Evolutionary conservation across 2,888 invertebrate species (phyloP).

Genomic region (Pemphredon lugubris): DNA sequence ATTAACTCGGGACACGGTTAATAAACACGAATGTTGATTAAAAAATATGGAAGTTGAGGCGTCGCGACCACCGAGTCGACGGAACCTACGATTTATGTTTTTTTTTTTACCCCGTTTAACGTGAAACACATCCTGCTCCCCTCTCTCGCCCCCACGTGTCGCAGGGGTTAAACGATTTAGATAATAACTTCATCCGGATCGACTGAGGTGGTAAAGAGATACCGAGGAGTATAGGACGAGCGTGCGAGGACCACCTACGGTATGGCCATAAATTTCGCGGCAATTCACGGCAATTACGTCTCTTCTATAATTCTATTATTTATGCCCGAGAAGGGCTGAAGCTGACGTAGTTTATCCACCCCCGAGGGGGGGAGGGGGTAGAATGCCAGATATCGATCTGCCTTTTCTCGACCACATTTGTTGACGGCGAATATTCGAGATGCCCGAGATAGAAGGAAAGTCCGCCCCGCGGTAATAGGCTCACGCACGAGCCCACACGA

Average conservation of each 20-base stretch:
- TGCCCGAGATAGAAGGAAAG: conserved; percentile 11
- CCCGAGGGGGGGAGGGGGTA: conserved; percentile 7
- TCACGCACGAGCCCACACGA: not conserved
- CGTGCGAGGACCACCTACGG: conserved; percentile 60
- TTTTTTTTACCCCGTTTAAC: not conserved
- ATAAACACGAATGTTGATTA: conserved; percentile 21
- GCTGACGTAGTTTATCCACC: conserved; percentile 45
- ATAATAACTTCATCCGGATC: conserved; percentile 49
- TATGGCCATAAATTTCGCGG: conserved; percentile 65
- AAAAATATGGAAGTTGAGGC: conserved; percentile 28
- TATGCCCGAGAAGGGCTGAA: conserved; percentile 48
- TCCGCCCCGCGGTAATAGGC: not conserved
- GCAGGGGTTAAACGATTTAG: conserved; percentile 22
- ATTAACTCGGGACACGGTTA: not conserved
- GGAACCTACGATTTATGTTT: not conserved
- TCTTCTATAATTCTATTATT: conserved; percentile 66
- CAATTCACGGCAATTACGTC: conserved; percentile 73
- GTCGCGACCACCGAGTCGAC: not conserved
- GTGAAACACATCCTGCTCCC: too few species aligned
- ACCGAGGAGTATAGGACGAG: conserved; percentile 3
- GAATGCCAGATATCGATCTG: conserved; percentile 62
- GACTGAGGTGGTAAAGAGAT: conserved; percentile 24
- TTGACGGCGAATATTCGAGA: conserved; percentile 32
- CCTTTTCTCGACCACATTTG: conserved; percentile 50
- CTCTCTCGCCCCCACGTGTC: conserved; percentile 20